phyloP scores from a whole-genome alignment of 2,888 invertebrate species.

The Nasonia oneida region DNA sequence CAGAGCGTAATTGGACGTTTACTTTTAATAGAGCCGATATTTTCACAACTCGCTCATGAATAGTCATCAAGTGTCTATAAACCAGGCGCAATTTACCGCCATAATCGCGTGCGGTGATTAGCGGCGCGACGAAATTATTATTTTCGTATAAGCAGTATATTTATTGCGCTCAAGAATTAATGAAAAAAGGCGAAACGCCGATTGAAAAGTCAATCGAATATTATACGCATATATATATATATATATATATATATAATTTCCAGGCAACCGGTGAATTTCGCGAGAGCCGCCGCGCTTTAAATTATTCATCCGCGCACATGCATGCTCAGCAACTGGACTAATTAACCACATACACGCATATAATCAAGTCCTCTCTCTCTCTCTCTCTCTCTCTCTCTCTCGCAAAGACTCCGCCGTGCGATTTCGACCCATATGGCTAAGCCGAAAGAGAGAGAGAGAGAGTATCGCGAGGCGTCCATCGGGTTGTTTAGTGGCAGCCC shows the following conservation, averaged over 20 bases:
- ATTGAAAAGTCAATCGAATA: background rate
- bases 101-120: background rate
- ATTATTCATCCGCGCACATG: background rate
- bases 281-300: background rate
- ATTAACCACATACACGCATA: slow-evolving; percentile 21
- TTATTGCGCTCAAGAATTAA: background rate
- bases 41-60: background rate
- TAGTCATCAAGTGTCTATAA: background rate
- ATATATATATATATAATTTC: background rate
- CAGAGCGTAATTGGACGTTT: too few species aligned
- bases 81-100: background rate
- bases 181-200: background rate
- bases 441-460: background rate
- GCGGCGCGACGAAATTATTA: background rate
- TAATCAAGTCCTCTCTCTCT: background rate
- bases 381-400: too few species aligned
- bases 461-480: slow-evolving; percentile 75
- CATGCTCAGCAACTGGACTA: slow-evolving; percentile 6
- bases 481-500: slow-evolving; percentile 76
- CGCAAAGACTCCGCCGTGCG: background rate
- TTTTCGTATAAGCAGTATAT: background rate
- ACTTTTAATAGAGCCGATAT: background rate
- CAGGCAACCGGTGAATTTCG: background rate
- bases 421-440: background rate
- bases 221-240: too few species aligned